phyloP scores from a whole-genome alignment of 2,113 vertebrate genomes.

The Gambusia holbrooki region DNA sequence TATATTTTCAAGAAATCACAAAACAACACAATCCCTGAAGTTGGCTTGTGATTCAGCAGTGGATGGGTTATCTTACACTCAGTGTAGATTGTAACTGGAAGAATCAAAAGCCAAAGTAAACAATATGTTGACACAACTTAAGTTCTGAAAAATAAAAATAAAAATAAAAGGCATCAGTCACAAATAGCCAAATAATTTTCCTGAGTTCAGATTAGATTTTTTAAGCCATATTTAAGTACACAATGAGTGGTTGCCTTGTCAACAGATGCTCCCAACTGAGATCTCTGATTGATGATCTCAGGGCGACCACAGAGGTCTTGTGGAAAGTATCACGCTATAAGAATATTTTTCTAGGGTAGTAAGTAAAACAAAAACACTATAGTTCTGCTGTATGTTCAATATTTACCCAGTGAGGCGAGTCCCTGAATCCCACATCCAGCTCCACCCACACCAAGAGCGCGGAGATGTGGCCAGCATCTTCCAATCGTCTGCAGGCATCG shows the following conservation, averaged over 20 bases:
- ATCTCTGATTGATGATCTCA: too few relatives aligned
- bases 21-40: background rate
- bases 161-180: too few relatives aligned
- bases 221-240: background rate
- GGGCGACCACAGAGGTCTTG: too few relatives aligned
- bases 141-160: too few relatives aligned
- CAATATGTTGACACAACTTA: too few relatives aligned
- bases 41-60: background rate
- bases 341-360: background rate
- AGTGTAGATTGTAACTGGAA: too few relatives aligned
- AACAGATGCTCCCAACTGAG: background rate
- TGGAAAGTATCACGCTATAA: background rate
- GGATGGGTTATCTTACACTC: too few relatives aligned
- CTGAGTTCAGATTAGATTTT: too few relatives aligned
- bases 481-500: slow-evolving; percentile 98
- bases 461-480: slow-evolving; percentile 95
- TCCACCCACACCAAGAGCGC: slow-evolving; percentile 93
- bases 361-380: background rate
- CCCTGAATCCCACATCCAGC: slow-evolving; percentile 96
- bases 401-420: slow-evolving; percentile 89
- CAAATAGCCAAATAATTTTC: too few relatives aligned
- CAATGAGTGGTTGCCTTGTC: background rate
- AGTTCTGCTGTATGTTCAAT: background rate
- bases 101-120: too few relatives aligned
- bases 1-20: background rate